A percentile compares a stretch with the other conserved stretches of the same genome.
These are phyloP conservation scores for Columba livia DNA, from an alignment of 2,113 vertebrate genomes.

Conservation along the genomic window DNA sequence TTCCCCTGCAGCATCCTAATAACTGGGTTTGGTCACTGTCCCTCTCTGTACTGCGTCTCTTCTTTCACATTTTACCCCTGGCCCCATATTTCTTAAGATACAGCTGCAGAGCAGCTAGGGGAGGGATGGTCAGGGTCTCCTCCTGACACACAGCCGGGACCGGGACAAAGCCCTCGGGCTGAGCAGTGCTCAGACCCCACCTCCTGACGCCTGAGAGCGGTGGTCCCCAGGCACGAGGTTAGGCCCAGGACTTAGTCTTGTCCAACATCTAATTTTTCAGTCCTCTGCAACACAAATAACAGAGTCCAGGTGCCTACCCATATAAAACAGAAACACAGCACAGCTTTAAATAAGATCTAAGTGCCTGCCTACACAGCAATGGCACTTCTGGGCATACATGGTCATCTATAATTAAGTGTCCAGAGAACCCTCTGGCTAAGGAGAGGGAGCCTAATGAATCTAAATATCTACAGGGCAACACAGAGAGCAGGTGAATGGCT, in stretches of 20 bases:
- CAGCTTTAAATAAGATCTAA: slow-evolving; percentile 10
- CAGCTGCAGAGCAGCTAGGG: background rate
- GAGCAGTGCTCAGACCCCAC: background rate
- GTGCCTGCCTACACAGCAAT: background rate
- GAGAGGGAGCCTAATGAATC: background rate
- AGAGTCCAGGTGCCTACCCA: background rate
- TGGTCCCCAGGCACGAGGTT: background rate
- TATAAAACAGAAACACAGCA: background rate
- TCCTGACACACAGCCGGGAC: background rate
- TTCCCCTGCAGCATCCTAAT: background rate
- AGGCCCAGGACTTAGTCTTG: background rate
- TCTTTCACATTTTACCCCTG: background rate
- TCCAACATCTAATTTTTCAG: background rate
- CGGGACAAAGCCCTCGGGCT: background rate
- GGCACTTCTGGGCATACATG: background rate
- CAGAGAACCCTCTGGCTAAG: background rate
- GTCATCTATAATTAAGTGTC: background rate
- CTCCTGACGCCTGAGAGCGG: accelerated
- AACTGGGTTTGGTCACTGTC: background rate
- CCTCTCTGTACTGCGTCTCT: background rate
- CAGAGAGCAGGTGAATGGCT: background rate
- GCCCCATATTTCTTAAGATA: background rate
- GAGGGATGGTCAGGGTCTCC: background rate
- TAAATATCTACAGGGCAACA: background rate
- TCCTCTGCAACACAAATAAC: background rate